Percentiles rank a stretch among this genome's conserved stretches.
Conservation (phyloP, 1,140 invertebrate genomes). For the Drosophila setifemur region DNA sequence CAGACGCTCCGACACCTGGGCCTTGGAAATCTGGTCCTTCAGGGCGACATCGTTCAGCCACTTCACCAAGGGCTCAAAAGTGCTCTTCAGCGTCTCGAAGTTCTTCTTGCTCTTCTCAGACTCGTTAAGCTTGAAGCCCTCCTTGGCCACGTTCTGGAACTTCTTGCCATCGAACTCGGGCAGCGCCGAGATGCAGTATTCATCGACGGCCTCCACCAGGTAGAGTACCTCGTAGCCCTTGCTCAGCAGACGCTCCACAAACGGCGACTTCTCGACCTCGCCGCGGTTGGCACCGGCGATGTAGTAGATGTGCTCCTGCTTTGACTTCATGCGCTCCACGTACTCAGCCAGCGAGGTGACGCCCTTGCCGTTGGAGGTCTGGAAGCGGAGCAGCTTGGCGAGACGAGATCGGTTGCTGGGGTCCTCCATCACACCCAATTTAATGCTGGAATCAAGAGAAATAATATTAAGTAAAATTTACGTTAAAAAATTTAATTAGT, state of each 20-base stretch:
- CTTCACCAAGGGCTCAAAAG: slow-evolving; percentile 94
- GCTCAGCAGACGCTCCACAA: slow-evolving; percentile 96
- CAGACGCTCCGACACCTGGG: slow-evolving; percentile 94
- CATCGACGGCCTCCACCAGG: slow-evolving; percentile 98
- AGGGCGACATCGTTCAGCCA: slow-evolving; percentile 95
- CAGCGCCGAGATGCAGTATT: slow-evolving; percentile 97
- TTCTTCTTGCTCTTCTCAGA: slow-evolving; percentile 92
- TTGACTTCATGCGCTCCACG: slow-evolving; percentile 97
- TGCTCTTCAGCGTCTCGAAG: slow-evolving; percentile 90
- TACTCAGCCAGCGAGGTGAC: slow-evolving; percentile 94
- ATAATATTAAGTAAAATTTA: background rate
- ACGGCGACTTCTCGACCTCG: slow-evolving; percentile 97
- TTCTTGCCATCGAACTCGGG: slow-evolving; percentile 99
- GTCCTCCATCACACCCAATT: slow-evolving; percentile 99
- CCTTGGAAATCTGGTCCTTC: slow-evolving; percentile 93
- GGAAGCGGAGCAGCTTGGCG: slow-evolving; percentile 96
- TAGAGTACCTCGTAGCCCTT: slow-evolving; percentile 99
- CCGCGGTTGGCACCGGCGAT: slow-evolving; percentile 94
- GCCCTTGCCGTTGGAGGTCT: slow-evolving; percentile 89
- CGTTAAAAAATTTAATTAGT: background rate
- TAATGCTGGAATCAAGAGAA: slow-evolving; percentile 86
- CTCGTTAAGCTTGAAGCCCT: slow-evolving; percentile 95
- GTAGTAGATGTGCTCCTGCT: slow-evolving; percentile 98
- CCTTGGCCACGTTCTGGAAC: slow-evolving; percentile 99
- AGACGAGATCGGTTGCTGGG: slow-evolving; percentile 96